Conservation (phyloP, 2,888 invertebrate species). For the Zhuqinia jingwanae region DNA sequence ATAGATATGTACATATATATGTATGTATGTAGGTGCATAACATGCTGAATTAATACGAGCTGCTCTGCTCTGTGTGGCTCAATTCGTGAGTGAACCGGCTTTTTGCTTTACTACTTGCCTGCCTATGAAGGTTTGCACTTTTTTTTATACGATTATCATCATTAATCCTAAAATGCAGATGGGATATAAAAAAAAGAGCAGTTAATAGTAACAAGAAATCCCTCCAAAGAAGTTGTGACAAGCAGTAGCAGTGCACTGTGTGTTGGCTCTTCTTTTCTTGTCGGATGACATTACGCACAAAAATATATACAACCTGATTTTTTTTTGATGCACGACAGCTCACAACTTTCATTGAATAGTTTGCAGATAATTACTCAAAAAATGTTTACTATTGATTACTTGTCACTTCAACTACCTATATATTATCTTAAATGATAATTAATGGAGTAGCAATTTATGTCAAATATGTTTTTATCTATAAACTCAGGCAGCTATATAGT, state of each 20-base stretch:
- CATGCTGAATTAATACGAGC: no score
- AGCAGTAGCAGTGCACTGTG: background rate
- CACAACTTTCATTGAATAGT: conserved; percentile 29
- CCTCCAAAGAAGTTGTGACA: conserved; percentile 16
- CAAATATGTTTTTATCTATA: no score
- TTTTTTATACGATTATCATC: conserved; percentile 16
- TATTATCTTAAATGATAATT: background rate
- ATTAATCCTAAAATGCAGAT: conserved; percentile 3
- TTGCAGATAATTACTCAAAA: conserved; percentile 27
- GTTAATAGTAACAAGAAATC: background rate
- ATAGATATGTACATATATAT: no score
- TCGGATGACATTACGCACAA: conserved; percentile 17
- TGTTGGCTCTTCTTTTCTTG: background rate
- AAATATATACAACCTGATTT: conserved; percentile 2
- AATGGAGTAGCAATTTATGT: no score
- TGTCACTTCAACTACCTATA: background rate
- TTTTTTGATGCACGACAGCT: background rate
- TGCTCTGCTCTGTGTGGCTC: no score
- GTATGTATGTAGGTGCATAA: no score
- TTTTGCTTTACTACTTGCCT: background rate
- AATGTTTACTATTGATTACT: background rate
- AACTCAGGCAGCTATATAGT: background rate
- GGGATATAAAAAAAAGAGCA: background rate
- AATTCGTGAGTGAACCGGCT: background rate
- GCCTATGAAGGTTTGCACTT: conserved; percentile 22